Evolutionary conservation across 1,140 invertebrate genomes (phyloP).

Genomic region (Araneus ventricosus): DNA sequence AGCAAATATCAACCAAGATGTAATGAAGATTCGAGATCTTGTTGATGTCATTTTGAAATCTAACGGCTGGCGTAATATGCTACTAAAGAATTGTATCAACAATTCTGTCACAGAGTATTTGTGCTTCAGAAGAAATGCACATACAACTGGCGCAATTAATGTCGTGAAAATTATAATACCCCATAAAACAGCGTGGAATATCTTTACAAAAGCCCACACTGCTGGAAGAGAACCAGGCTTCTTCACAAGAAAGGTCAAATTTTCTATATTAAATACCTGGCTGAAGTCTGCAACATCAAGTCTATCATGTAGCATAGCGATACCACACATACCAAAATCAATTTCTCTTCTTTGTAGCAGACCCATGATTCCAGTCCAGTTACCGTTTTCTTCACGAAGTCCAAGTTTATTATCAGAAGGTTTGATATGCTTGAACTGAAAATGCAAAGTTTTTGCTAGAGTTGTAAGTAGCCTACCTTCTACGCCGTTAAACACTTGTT

Average conservation of each 20-base stretch:
- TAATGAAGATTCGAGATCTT: background rate
- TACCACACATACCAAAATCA: background rate
- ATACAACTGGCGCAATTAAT: background rate
- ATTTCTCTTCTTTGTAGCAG: background rate
- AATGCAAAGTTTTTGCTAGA: background rate
- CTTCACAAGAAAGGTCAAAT: background rate
- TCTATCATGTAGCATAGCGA: background rate
- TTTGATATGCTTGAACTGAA: background rate
- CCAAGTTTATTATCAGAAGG: background rate
- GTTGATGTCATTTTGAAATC: background rate
- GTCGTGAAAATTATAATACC: background rate
- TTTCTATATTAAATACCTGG: background rate
- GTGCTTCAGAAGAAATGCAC: background rate
- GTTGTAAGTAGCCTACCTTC: background rate
- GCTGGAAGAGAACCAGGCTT: background rate
- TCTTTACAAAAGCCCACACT: background rate
- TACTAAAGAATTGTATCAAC: background rate
- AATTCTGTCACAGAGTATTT: background rate
- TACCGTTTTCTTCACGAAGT: background rate
- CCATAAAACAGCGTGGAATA: background rate
- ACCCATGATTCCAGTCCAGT: background rate
- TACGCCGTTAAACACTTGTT: background rate
- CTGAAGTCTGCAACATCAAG: background rate
- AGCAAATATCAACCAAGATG: background rate
- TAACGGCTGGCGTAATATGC: background rate